Base-by-base conservation (phyloP, 2,888 invertebrate genomes). In the Platycheirus rosarum region DNA sequence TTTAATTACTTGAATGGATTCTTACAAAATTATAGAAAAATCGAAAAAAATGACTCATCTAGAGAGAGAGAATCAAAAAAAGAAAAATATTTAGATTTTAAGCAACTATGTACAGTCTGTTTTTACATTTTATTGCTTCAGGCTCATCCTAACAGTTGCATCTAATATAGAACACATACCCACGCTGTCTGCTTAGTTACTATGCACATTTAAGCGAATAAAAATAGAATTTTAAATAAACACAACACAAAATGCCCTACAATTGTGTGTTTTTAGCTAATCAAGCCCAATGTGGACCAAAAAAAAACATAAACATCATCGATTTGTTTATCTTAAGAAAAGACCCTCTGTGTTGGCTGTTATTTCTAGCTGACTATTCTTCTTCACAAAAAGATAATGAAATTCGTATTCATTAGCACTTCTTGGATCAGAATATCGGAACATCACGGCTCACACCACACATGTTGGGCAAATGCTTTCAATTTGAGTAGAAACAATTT, bases 321-420 rank as follows among this genome's bases (percentile, higher is more conserved):
- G 55, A 77, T 57, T 57, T 71, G 57, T 77, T 66, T 66, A 60
- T 35, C 20, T 66, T 73, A 51, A 20, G 51, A 62, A 23, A 14
- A 40, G 16, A 11, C 32, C 40, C 13, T 62, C n/a, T 14, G 32
- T 26, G n/a, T 14, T 40, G 23, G 9, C 14, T 40, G 23, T 5
- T 9, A 13, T 23, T 11, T 16, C 8, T 53, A 11, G 14, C 9
- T 49, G 26, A 14, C 29, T 49, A 69, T 13, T 11, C 8, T 48
- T 55, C 46, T 18, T 42, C 35, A n/a, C n/a, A 69, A 48, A 51
- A 76, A 70, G 37, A 53, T 11, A n/a, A 68, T 53, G 26, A 16
- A 63, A 63, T 65, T 70, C 29, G 26, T 32, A 57, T 77, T 70
- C 49, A 23, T 55, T 63, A 29, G 63, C 35, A 57, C n/a, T 53